Conservation (phyloP, 2,888 invertebrate species). For the Tetranychus piercei region DNA sequence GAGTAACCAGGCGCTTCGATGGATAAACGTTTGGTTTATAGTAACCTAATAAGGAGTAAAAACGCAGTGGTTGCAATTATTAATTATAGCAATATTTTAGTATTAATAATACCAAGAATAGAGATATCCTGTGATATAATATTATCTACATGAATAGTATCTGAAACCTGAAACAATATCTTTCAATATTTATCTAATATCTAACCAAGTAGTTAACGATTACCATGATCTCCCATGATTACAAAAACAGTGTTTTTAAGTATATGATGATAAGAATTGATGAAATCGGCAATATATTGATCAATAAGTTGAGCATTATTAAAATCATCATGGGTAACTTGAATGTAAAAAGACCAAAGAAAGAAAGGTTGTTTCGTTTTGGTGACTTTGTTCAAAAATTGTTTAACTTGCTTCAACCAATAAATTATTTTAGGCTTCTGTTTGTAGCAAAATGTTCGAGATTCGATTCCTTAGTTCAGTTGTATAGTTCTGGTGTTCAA, state of each 20-base stretch:
- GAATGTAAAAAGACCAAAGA: constrained; percentile 33
- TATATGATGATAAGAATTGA: neutral
- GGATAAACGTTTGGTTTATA: neutral
- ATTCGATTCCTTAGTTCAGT: constrained; percentile 44
- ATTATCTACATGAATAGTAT: neutral
- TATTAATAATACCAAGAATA: too few species aligned
- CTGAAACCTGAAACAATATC: constrained; percentile 40
- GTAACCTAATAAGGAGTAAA: neutral
- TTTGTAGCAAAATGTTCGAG: constrained; percentile 5
- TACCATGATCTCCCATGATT: constrained; percentile 33
- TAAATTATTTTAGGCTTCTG: neutral
- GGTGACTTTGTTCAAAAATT: constrained; percentile 8
- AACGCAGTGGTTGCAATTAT: too few species aligned
- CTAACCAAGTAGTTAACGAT: constrained; percentile 56
- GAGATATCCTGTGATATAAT: neutral
- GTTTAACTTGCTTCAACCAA: constrained; percentile 2
- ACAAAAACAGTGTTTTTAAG: constrained; percentile 24
- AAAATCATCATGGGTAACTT: constrained; percentile 35
- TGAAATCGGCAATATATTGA: neutral
- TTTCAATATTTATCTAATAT: constrained; percentile 55
- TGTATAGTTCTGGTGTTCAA: constrained; percentile 45
- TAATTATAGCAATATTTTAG: too few species aligned
- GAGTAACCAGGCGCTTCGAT: neutral
- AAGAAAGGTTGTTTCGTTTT: constrained; percentile 28
- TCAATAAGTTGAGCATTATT: constrained; percentile 34